phyloP scores from a whole-genome alignment of 2,113 vertebrate species.

The Oryzias curvinotus region DNA sequence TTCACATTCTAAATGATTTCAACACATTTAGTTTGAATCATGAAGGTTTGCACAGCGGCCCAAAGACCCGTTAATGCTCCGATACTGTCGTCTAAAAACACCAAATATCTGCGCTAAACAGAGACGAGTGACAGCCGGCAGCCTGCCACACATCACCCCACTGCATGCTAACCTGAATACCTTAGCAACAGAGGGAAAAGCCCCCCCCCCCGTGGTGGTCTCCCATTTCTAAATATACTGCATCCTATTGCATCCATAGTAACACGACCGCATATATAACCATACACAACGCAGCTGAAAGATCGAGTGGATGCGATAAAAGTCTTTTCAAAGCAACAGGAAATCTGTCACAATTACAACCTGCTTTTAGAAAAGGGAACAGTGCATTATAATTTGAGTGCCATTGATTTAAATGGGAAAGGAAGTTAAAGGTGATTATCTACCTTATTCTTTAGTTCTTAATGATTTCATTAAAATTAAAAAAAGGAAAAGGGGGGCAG shows the following conservation, averaged over 20 bases:
- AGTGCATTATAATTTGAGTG: too few relatives aligned
- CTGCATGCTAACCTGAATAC: slow-evolving; percentile 59
- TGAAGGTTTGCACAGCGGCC: background rate
- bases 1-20: too few relatives aligned
- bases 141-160: slow-evolving; percentile 53
- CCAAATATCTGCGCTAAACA: background rate
- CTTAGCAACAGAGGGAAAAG: slow-evolving; percentile 68
- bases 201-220: slow-evolving; percentile 55
- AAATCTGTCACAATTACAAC: background rate
- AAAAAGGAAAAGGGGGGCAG: too few relatives aligned
- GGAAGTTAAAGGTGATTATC: too few relatives aligned
- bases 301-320: slow-evolving; percentile 9
- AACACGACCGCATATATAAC: background rate
- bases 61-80: background rate
- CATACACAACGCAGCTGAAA: background rate
- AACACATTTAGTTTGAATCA: background rate
- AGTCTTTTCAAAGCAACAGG: background rate
- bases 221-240: slow-evolving; percentile 37
- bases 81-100: background rate
- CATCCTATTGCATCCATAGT: slow-evolving; percentile 35
- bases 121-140: slow-evolving; percentile 22
- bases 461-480: too few relatives aligned
- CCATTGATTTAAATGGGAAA: too few relatives aligned
- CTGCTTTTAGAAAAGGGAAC: background rate
- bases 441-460: too few relatives aligned